These are phyloP conservation scores for Lithophane socia DNA, from an alignment of 2,888 invertebrate species.

Conservation along the genomic window DNA sequence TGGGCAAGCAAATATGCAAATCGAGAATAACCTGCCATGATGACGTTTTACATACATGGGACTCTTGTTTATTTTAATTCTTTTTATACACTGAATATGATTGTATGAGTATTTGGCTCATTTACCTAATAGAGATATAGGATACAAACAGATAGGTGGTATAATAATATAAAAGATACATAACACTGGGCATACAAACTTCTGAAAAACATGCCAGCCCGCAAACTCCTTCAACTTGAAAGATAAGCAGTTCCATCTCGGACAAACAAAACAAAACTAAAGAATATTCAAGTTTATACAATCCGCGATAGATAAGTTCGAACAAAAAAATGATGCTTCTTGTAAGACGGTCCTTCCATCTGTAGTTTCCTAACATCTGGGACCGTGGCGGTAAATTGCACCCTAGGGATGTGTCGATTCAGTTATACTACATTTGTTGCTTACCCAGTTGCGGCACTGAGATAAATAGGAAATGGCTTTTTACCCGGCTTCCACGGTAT, in stretches of 20 bases:
- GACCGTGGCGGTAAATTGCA: constrained; percentile 74
- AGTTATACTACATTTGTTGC: constrained; percentile 70
- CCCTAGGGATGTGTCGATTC: constrained; percentile 77
- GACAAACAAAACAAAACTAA: constrained; percentile 48
- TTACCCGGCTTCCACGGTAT: constrained; percentile 57
- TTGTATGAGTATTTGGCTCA: neutral
- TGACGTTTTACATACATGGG: constrained; percentile 17
- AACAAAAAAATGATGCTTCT: constrained; percentile 63
- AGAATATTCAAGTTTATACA: constrained; percentile 57
- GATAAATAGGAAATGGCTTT: constrained; percentile 71
- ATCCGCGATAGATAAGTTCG: constrained; percentile 59
- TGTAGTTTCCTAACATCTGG: constrained; percentile 68
- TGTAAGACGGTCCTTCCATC: constrained; percentile 62
- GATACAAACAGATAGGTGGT: neutral
- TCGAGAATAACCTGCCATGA: constrained; percentile 29
- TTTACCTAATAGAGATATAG: neutral
- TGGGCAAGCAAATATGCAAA: constrained; percentile 41
- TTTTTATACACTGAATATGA: constrained; percentile 12
- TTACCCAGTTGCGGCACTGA: constrained; percentile 64
- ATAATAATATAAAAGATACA: neutral
- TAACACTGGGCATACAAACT: neutral
- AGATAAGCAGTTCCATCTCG: constrained; percentile 47
- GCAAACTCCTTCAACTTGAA: constrained; percentile 29
- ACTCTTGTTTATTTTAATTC: constrained; percentile 20
- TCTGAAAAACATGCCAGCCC: constrained; percentile 11